Evolutionary conservation across 2,113 vertebrate species (phyloP).

Genomic region (Erinaceus europaeus): DNA sequence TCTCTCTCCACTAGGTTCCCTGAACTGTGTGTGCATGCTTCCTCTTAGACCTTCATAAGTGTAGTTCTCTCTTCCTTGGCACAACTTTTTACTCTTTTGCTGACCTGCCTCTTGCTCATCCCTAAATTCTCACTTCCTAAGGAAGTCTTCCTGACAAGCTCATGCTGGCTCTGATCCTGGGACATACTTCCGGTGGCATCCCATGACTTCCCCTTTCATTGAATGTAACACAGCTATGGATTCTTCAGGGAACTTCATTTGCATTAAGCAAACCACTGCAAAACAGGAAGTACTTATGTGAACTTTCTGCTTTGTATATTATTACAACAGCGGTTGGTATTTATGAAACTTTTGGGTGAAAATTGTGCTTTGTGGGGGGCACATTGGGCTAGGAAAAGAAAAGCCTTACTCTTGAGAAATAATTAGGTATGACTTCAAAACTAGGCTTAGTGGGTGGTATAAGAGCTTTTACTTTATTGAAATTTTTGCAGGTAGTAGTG

Average conservation of each 20-base stretch:
- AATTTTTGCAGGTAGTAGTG: too few species aligned
- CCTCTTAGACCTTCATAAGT: background rate
- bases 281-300: background rate
- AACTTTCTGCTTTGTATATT: conserved; percentile 27
- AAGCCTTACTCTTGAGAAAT: background rate
- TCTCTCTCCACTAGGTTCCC: background rate
- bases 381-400: background rate
- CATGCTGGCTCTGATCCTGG: background rate
- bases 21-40: background rate
- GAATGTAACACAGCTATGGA: background rate
- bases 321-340: background rate
- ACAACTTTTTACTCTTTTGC: background rate
- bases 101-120: conserved; percentile 17
- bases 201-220: conserved; percentile 28
- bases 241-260: conserved; percentile 13
- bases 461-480: conserved; percentile 14
- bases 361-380: background rate
- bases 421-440: background rate
- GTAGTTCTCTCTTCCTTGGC: background rate
- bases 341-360: background rate
- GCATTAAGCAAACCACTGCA: background rate
- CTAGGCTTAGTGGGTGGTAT: background rate
- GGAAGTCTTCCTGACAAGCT: background rate
- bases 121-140: conserved; percentile 19
- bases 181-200: background rate